Conservation (phyloP, 2,888 invertebrate genomes). For the Zhengitettix transpicula region DNA sequence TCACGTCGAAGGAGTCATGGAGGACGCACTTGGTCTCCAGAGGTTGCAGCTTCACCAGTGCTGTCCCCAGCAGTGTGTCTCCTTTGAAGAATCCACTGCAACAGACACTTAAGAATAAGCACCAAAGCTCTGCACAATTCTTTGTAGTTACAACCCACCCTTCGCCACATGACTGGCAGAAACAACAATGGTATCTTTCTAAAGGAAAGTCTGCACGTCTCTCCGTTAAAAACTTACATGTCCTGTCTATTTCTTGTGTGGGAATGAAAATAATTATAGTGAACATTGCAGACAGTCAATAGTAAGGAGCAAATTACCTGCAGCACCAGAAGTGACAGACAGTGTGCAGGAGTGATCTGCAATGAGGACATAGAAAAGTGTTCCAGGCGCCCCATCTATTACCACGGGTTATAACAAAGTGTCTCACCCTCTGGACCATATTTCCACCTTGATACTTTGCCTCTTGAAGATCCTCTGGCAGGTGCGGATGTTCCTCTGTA, state of each 20-base stretch:
- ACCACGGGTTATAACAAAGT: neutral
- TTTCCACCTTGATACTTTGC: constrained; percentile 76
- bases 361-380: constrained; percentile 1
- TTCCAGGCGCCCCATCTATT: too few species aligned
- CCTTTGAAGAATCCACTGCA: constrained; percentile 87
- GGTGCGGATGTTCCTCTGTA: constrained; percentile 60
- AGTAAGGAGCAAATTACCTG: neutral
- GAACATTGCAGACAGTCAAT: too few species aligned
- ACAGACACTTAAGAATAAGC: constrained; percentile 19
- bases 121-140: too few species aligned
- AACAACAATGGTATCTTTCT: too few species aligned
- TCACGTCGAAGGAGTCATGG: constrained; percentile 86
- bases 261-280: too few species aligned
- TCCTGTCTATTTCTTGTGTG: too few species aligned
- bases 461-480: constrained; percentile 79
- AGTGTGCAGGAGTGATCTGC: constrained; percentile 9
- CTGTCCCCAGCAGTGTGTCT: constrained; percentile 71
- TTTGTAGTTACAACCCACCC: too few species aligned
- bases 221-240: too few species aligned
- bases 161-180: too few species aligned
- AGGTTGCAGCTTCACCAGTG: constrained; percentile 69
- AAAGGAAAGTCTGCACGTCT: too few species aligned
- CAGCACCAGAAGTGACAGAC: constrained; percentile 9
- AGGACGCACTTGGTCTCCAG: constrained; percentile 75
- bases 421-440: constrained; percentile 50